phyloP scores from a whole-genome alignment of 2,888 invertebrate genomes.

The Mythimna impura region DNA sequence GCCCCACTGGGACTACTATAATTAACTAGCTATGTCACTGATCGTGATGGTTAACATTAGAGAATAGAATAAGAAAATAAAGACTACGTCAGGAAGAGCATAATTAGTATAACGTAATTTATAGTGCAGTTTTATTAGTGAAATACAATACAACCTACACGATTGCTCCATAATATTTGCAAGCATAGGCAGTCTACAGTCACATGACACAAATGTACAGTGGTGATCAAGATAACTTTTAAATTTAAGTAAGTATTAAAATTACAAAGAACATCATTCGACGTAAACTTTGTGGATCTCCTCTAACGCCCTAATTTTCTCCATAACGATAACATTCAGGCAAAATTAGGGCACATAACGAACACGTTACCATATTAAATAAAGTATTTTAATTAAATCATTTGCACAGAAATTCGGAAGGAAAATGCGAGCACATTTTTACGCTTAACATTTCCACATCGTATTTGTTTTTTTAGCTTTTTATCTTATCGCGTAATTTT shows the following conservation, averaged over 20 bases:
- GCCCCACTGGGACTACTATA: too few species aligned
- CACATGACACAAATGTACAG: neutral
- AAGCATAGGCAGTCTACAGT: neutral
- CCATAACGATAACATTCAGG: conserved; percentile 10
- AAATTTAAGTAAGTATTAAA: neutral
- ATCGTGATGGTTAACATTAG: too few species aligned
- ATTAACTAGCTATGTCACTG: too few species aligned
- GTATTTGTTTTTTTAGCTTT: conserved; percentile 34
- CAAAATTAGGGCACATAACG: neutral
- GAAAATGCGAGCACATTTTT: conserved; percentile 15
- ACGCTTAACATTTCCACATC: conserved; percentile 31
- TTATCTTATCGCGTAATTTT: conserved; percentile 59
- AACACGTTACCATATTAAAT: conserved; percentile 16
- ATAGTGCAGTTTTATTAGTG: neutral
- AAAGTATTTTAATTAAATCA: conserved; percentile 28
- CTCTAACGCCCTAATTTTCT: conserved; percentile 1
- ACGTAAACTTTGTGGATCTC: conserved; percentile 5
- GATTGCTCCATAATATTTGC: too few species aligned
- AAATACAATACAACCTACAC: neutral
- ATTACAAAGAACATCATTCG: neutral
- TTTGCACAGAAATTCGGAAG: conserved; percentile 14
- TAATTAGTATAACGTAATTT: neutral
- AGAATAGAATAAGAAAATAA: too few species aligned
- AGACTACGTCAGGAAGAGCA: neutral
- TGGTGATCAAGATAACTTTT: neutral